Conservation (phyloP, 1,140 invertebrate genomes). For the Trichonephila clavipes region DNA sequence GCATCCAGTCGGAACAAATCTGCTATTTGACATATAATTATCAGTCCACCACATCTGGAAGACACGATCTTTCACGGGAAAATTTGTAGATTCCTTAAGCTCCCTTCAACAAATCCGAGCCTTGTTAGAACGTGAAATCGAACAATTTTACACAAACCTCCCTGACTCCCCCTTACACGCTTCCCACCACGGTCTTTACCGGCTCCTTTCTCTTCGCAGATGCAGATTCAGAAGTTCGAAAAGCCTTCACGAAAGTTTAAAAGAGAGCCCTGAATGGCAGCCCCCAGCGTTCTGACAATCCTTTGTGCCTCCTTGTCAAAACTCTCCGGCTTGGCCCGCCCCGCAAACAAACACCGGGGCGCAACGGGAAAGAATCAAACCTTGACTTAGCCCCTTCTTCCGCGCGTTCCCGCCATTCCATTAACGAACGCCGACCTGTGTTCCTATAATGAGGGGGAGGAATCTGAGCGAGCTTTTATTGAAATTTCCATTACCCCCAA, state of each 20-base stretch:
- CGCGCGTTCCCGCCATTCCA: background rate
- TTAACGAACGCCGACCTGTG: slow-evolving; percentile 19
- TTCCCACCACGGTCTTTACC: background rate
- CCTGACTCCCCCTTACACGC: background rate
- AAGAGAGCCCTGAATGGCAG: background rate
- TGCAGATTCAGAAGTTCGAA: slow-evolving; percentile 1
- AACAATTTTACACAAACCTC: background rate
- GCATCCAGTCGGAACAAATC: too few species aligned
- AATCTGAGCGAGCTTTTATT: slow-evolving; percentile 44
- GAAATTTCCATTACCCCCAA: slow-evolving; percentile 65
- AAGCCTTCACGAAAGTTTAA: background rate
- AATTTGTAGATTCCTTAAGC: too few species aligned
- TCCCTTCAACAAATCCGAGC: too few species aligned
- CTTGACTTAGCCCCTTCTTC: slow-evolving; percentile 2
- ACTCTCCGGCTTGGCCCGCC: background rate
- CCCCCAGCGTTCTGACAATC: background rate
- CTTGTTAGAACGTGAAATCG: background rate
- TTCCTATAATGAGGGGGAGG: slow-evolving; percentile 47
- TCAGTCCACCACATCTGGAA: too few species aligned
- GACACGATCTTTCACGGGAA: too few species aligned
- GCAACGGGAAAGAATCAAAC: slow-evolving; percentile 25
- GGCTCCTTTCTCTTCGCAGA: background rate
- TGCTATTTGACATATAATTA: too few species aligned
- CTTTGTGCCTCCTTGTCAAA: background rate
- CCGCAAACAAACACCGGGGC: slow-evolving; percentile 7